Evolutionary conservation across 2,888 invertebrate species (phyloP).

Genomic region (Eucera pruinosa): DNA sequence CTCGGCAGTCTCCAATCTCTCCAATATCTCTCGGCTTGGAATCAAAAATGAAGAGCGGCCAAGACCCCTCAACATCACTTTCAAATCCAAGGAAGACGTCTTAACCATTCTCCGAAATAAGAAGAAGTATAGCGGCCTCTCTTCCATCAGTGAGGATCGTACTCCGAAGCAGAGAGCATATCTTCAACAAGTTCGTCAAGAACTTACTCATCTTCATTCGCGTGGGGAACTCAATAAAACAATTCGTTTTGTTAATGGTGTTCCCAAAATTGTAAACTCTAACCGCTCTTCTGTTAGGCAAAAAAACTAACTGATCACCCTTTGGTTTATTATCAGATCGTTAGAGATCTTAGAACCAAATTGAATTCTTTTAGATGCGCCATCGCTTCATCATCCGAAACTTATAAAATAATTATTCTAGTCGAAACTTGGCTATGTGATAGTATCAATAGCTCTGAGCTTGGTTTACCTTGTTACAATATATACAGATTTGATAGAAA

Average conservation of each 20-base stretch:
- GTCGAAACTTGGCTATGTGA: slow-evolving; percentile 15
- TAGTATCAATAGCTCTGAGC: background rate
- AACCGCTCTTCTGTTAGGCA: background rate
- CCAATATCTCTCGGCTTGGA: background rate
- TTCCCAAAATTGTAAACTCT: slow-evolving; percentile 8
- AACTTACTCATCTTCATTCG: background rate
- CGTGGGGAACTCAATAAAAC: slow-evolving; percentile 7
- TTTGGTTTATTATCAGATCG: too few species aligned
- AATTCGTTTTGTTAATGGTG: slow-evolving; percentile 12
- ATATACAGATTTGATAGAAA: slow-evolving; percentile 12
- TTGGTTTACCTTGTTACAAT: background rate
- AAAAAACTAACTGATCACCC: slow-evolving; percentile 13
- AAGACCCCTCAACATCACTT: slow-evolving; percentile 2
- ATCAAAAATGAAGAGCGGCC: background rate
- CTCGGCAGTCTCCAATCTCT: background rate
- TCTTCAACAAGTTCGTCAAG: slow-evolving; percentile 9
- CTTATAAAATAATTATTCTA: slow-evolving; percentile 5
- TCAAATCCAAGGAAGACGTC: background rate
- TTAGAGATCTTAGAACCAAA: slow-evolving; percentile 21
- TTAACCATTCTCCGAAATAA: background rate
- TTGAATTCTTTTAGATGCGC: background rate
- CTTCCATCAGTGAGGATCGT: background rate
- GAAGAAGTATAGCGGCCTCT: background rate
- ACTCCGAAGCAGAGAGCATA: background rate
- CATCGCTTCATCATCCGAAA: background rate